Evolutionary conservation across 2,797 vertebrate species (phyloP), one percentile per base, ranked within the genome.

Genomic region (Enteromius unitaeniatus): DNA sequence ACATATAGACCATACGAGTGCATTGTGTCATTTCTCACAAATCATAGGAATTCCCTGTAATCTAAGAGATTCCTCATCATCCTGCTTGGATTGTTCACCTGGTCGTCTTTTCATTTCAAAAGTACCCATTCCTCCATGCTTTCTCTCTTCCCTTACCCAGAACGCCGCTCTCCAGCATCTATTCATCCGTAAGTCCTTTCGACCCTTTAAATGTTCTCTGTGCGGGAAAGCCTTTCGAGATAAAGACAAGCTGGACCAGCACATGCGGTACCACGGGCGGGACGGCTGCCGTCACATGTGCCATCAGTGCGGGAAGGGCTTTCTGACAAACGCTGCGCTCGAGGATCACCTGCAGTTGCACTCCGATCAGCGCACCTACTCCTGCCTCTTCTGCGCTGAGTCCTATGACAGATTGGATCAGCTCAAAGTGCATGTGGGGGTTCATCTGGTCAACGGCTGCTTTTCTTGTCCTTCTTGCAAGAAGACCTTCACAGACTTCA

Each of bases 151-250:
- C 26, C 65, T 1, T 45, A 86, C 91, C 53, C 94, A 99, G 98
- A 99, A 99, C 9, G 98, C 97, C 19, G 97, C 98, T 3, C 96
- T 99, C 67, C 98, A 99, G 93, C 98, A 99, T 90, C 96, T 99
- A 37, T 99, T 99, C 92, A 99, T 99, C 86, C 93, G 98, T 75
- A 99, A 99, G 92, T 97, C 96, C 42, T 98, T 99, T 88, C 96
- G 98, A 74, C 98, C 98, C 0, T 99, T 98, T 89, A 99, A 99
- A 86, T 99, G 98, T 91, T 93, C 96, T 51, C 97, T 98, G 89
- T 99, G 98, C 9, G 97, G 97, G 42, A 99, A 99, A 89, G 97
- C 97, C 51, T 99, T 99, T 92, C 93, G 98, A 0, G 97, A 99
- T 10, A 99, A 99, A 88, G 98, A 99, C 88, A 99, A 97, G 87